Evolutionary conservation across 2,113 vertebrate species (phyloP).

Genomic region (Scomber colias): DNA sequence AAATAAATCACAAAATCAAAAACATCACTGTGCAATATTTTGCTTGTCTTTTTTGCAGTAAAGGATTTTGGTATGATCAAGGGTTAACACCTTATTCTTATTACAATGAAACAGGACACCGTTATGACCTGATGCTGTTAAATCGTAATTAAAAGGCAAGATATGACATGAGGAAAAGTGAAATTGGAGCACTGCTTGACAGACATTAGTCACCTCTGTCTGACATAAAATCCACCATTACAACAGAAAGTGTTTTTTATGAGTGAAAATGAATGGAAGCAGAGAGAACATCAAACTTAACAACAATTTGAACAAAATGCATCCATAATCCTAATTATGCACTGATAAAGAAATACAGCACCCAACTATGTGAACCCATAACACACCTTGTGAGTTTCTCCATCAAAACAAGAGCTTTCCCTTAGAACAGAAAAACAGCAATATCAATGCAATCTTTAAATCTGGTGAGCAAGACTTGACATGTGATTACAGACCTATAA

Average conservation of each 20-base stretch:
- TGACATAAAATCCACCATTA: background rate
- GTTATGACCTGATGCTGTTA: conserved; percentile 36
- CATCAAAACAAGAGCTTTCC: too few species aligned
- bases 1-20: background rate
- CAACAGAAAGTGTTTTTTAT: background rate
- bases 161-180: conserved; percentile 50
- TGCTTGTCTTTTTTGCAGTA: background rate
- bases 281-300: too few species aligned
- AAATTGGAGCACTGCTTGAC: background rate
- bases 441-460: too few species aligned
- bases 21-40: background rate
- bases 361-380: too few species aligned
- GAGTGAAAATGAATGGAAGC: too few species aligned
- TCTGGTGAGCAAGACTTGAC: too few species aligned
- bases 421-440: too few species aligned
- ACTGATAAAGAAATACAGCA: too few species aligned
- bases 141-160: conserved; percentile 63
- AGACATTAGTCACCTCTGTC: conserved; percentile 22
- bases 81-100: conserved; percentile 39
- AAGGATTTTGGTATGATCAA: background rate
- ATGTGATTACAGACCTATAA: too few species aligned
- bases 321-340: too few species aligned
- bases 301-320: too few species aligned
- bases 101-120: conserved; percentile 29
- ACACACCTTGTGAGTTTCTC: too few species aligned